Conservation (phyloP, 2,888 invertebrate species). For the Oscheius sp. region DNA sequence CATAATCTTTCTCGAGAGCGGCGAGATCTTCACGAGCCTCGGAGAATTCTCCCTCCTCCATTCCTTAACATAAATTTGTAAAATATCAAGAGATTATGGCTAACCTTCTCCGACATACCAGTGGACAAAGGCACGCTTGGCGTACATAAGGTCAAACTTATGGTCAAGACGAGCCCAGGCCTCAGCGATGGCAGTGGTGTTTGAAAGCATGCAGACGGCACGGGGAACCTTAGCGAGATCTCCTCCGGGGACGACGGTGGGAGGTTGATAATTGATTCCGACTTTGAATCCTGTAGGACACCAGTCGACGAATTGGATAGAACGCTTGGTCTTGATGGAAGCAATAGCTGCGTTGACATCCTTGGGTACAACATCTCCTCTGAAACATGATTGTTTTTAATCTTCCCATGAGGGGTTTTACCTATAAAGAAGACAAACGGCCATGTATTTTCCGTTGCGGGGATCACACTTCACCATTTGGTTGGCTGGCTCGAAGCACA, state of each 20-base stretch:
- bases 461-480: constrained; percentile 89
- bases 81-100: neutral
- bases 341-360: constrained; percentile 93
- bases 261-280: constrained; percentile 69
- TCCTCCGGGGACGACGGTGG: constrained; percentile 88
- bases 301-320: constrained; percentile 83
- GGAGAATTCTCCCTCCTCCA: constrained; percentile 70
- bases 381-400: constrained; percentile 57
- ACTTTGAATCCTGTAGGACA: constrained; percentile 63
- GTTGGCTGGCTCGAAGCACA: constrained; percentile 84
- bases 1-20: constrained; percentile 63
- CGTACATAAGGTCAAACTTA: constrained; percentile 78
- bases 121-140: constrained; percentile 75
- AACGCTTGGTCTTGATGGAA: constrained; percentile 89
- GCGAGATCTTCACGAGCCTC: constrained; percentile 68
- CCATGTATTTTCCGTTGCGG: constrained; percentile 75
- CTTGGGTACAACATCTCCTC: constrained; percentile 91
- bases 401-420: neutral
- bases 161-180: constrained; percentile 83
- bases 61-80: constrained; percentile 42
- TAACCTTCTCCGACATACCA: constrained; percentile 55
- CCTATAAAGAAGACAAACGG: constrained; percentile 71
- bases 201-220: constrained; percentile 83
- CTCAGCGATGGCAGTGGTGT: constrained; percentile 74
- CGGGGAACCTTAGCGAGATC: constrained; percentile 79